Evolutionary conservation across 53 echinoderm and acorn worm species (phyloP).

Genomic region (Arbacia lixula): DNA sequence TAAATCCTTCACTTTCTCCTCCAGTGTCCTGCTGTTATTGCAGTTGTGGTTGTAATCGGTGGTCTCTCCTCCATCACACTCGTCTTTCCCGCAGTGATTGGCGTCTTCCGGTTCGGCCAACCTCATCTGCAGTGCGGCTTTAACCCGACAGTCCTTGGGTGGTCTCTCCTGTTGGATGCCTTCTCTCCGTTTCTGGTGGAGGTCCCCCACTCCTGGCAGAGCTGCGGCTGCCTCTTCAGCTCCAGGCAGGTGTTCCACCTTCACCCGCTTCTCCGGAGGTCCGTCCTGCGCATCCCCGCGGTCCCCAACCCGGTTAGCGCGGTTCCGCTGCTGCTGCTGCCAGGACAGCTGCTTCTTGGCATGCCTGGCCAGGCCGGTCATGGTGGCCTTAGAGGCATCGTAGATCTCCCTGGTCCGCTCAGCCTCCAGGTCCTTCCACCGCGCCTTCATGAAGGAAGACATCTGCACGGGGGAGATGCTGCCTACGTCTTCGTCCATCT

Average conservation of each 20-base stretch:
- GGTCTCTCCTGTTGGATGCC: neutral
- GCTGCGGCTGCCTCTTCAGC: slow-evolving; percentile 38
- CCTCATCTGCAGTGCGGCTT: slow-evolving; percentile 28
- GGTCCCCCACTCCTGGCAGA: neutral
- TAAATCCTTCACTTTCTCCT: neutral
- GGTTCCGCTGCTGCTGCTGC: slow-evolving; percentile 28
- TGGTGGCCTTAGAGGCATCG: slow-evolving; percentile 71
- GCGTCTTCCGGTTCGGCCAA: too few relatives aligned
- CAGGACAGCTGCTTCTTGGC: slow-evolving; percentile 62
- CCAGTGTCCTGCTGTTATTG: slow-evolving; percentile 24
- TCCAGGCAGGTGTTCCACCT: slow-evolving; percentile 20
- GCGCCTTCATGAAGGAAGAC: slow-evolving; percentile 70
- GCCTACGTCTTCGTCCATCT: slow-evolving; percentile 27
- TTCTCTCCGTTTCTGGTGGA: neutral
- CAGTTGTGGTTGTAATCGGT: slow-evolving; percentile 44
- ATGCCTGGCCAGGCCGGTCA: slow-evolving; percentile 57
- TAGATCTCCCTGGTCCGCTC: slow-evolving; percentile 63
- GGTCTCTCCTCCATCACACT: neutral
- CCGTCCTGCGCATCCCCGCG: slow-evolving; percentile 5
- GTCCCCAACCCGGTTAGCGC: slow-evolving; percentile 1
- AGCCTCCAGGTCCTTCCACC: slow-evolving; percentile 69
- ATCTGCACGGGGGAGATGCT: slow-evolving; percentile 40
- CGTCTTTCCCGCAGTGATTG: too few relatives aligned
- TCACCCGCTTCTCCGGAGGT: slow-evolving; percentile 33
- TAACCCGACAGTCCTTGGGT: too few relatives aligned